Percentiles rank a stretch among this genome's conserved stretches.
These are phyloP conservation scores for Andrena bucephala DNA, from an alignment of 2,888 invertebrate genomes.

Conservation along the genomic window DNA sequence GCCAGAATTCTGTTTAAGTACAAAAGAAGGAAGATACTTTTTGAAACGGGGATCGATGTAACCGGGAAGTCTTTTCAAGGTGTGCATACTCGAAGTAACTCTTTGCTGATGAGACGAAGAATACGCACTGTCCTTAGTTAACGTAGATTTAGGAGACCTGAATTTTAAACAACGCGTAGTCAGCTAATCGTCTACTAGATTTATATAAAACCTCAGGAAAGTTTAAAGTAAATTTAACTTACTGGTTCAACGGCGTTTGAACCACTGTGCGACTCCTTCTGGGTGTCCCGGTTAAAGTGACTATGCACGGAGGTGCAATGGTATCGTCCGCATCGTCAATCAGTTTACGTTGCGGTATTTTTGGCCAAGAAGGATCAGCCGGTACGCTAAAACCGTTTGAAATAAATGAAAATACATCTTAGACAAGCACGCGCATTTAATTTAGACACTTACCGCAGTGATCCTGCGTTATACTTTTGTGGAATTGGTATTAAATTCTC, in stretches of 20 bases:
- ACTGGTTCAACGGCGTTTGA: constrained; percentile 73
- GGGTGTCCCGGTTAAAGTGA: constrained; percentile 75
- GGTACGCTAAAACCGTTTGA: constrained; percentile 75
- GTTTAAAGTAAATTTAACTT: constrained; percentile 36
- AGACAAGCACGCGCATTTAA: neutral
- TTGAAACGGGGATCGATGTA: constrained; percentile 80
- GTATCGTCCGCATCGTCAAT: constrained; percentile 71
- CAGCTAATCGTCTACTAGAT: neutral
- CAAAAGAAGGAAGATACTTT: constrained; percentile 67
- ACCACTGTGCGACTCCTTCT: constrained; percentile 75
- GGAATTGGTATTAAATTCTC: constrained; percentile 75
- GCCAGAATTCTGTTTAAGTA: neutral
- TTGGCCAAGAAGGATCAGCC: constrained; percentile 82
- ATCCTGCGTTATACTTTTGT: constrained; percentile 74
- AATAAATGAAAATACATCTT: neutral
- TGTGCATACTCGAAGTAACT: constrained; percentile 48
- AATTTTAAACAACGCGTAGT: neutral
- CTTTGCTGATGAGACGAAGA: constrained; percentile 37
- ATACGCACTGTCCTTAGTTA: constrained; percentile 45
- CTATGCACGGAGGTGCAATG: constrained; percentile 76
- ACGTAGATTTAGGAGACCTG: constrained; percentile 44
- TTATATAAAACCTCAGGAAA: neutral
- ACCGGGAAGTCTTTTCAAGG: constrained; percentile 73
- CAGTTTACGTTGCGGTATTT: constrained; percentile 79
- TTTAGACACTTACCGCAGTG: constrained; percentile 74